These are phyloP conservation scores for Euproctis similis DNA, from an alignment of 2,888 invertebrate genomes.

Conservation along the genomic window DNA sequence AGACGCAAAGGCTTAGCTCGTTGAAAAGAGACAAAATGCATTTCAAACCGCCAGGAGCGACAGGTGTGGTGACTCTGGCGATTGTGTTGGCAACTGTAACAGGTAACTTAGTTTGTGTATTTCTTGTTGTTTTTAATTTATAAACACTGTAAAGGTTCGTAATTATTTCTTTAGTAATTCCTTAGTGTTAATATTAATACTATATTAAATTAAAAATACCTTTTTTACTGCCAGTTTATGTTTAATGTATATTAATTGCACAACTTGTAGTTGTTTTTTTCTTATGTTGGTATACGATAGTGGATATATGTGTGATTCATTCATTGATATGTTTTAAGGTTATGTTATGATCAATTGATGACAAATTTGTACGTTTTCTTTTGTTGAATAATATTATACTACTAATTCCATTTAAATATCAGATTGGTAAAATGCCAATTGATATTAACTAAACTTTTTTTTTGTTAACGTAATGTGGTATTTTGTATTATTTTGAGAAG, in stretches of 20 bases:
- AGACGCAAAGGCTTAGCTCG: slow-evolving; percentile 49
- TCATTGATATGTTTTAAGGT: slow-evolving; percentile 28
- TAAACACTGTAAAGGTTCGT: too few species aligned
- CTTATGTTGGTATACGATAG: slow-evolving; percentile 29
- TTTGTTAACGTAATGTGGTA: too few species aligned
- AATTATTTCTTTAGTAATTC: too few species aligned
- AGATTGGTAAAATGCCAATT: too few species aligned
- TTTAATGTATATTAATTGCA: neutral
- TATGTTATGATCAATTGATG: slow-evolving; percentile 31
- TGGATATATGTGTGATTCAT: slow-evolving; percentile 29
- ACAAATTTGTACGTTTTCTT: too few species aligned
- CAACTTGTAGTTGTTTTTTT: slow-evolving; percentile 11
- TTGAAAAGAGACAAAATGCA: slow-evolving; percentile 70
- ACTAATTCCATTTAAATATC: too few species aligned
- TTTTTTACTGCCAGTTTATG: neutral
- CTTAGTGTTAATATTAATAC: too few species aligned
- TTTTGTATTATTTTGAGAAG: too few species aligned
- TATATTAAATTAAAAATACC: neutral
- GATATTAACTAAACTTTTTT: too few species aligned
- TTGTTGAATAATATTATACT: too few species aligned
- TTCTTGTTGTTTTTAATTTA: slow-evolving; percentile 1
- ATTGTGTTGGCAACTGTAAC: slow-evolving; percentile 61
- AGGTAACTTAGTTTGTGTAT: slow-evolving; percentile 45
- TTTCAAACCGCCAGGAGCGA: slow-evolving; percentile 55
- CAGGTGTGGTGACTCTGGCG: slow-evolving; percentile 68